Percentiles rank a stretch among this genome's conserved stretches.
These are phyloP conservation scores for Drosophila antonietae DNA, from an alignment of 2,888 invertebrate species.

Conservation along the genomic window DNA sequence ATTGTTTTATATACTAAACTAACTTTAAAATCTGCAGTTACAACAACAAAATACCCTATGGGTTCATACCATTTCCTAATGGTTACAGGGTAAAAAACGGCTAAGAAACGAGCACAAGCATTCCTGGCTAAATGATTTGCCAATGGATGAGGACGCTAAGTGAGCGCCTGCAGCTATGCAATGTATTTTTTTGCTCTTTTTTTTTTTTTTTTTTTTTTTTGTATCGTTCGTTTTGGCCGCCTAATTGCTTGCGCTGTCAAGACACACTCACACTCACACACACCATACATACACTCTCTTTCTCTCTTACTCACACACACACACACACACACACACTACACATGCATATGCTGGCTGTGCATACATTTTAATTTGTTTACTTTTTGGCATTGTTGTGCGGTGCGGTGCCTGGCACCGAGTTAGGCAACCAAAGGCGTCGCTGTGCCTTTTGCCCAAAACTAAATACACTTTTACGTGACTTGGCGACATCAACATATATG, in stretches of 20 bases:
- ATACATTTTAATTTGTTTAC: constrained; percentile 77
- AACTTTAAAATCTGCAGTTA: neutral
- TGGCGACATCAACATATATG: constrained; percentile 70
- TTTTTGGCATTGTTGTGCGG: constrained; percentile 67
- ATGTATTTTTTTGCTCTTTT: constrained; percentile 38
- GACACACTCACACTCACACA: constrained; percentile 33
- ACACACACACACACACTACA: neutral
- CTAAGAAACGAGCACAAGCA: constrained; percentile 45
- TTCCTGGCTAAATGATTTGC: constrained; percentile 66
- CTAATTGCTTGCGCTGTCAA: constrained; percentile 65
- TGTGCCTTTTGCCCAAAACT: constrained; percentile 54
- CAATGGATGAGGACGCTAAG: constrained; percentile 44
- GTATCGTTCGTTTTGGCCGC: constrained; percentile 17
- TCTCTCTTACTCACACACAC: neutral
- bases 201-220: constrained; percentile 23
- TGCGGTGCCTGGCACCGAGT: constrained; percentile 53
- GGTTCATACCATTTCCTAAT: neutral
- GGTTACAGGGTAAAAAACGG: constrained; percentile 26
- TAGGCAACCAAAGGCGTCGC: constrained; percentile 31
- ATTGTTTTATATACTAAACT: neutral
- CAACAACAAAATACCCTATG: neutral
- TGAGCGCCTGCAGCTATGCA: constrained; percentile 69
- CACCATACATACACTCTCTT: constrained; percentile 22
- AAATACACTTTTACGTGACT: constrained; percentile 77
- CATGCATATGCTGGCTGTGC: constrained; percentile 53